Evolutionary conservation across 2,888 invertebrate species (phyloP).

Genomic region (Micoletzkya japonica): DNA sequence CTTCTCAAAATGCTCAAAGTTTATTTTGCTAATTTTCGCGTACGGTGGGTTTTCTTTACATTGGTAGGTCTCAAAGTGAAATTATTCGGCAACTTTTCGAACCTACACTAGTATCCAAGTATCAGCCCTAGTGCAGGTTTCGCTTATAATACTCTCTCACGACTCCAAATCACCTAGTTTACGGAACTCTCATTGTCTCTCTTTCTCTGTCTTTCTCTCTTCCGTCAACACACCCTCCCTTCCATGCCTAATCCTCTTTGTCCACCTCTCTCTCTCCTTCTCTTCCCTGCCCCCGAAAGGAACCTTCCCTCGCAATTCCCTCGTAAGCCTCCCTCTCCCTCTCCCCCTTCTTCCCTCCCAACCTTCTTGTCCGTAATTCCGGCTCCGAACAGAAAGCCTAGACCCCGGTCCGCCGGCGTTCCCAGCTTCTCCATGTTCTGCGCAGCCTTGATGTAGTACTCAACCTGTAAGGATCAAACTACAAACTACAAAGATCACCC

Average conservation of each 20-base stretch:
- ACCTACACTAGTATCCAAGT: neutral
- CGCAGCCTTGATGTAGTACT: constrained; percentile 50
- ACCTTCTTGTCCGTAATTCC: constrained; percentile 45
- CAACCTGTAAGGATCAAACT: constrained; percentile 36
- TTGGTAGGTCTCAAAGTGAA: too few relatives aligned
- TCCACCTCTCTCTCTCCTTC: neutral
- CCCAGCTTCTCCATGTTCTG: constrained; percentile 41
- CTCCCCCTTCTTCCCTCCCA: too few relatives aligned
- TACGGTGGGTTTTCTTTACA: too few relatives aligned
- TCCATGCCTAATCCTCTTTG: neutral
- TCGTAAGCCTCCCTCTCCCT: too few relatives aligned
- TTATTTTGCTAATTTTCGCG: too few relatives aligned
- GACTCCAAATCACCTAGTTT: too few relatives aligned
- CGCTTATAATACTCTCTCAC: too few relatives aligned
- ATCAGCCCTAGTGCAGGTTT: too few relatives aligned
- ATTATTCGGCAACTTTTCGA: too few relatives aligned
- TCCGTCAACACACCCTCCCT: neutral
- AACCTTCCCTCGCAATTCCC: neutral
- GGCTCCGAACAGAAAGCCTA: constrained; percentile 37
- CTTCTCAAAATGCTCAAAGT: too few relatives aligned
- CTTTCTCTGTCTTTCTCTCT: neutral
- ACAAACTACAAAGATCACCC: neutral
- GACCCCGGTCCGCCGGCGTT: constrained; percentile 31
- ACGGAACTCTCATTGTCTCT: neutral
- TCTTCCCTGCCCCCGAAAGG: neutral